Evolutionary conservation across 2,113 vertebrate genomes (phyloP).

Genomic region (Tetrax tetrax): DNA sequence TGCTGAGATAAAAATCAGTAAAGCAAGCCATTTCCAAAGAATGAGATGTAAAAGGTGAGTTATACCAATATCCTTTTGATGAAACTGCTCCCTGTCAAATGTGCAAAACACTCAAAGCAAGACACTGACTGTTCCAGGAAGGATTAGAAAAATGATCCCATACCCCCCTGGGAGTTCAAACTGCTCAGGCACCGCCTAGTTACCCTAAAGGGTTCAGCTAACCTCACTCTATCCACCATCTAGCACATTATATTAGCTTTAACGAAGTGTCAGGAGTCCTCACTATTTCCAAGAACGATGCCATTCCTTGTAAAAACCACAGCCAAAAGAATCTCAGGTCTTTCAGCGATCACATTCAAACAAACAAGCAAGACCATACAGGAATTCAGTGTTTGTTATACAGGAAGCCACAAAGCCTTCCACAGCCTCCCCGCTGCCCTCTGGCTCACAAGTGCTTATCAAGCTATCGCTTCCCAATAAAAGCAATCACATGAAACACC

Average conservation of each 20-base stretch:
- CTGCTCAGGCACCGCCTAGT: not conserved
- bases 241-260: rapidly evolving
- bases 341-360: not conserved
- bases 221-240: not conserved
- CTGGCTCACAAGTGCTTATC: not conserved
- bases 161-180: not conserved
- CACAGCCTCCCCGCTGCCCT: not conserved
- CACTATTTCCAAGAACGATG: not conserved
- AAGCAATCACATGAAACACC: not conserved
- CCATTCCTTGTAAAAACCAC: not conserved
- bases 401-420: not conserved
- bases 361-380: not conserved
- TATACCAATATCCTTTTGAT: not conserved
- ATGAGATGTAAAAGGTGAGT: not conserved
- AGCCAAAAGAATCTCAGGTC: not conserved
- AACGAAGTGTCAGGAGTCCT: not conserved
- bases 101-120: not conserved
- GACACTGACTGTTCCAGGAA: not conserved
- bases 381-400: not conserved
- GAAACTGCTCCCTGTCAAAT: not conserved
- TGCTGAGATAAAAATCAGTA: not conserved
- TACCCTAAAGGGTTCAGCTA: not conserved
- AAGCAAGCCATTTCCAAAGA: not conserved
- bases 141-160: not conserved
- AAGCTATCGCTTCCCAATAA: not conserved